These are phyloP conservation scores for Pogonocherus hispidulus DNA, from an alignment of 2,888 invertebrate species.

Conservation along the genomic window DNA sequence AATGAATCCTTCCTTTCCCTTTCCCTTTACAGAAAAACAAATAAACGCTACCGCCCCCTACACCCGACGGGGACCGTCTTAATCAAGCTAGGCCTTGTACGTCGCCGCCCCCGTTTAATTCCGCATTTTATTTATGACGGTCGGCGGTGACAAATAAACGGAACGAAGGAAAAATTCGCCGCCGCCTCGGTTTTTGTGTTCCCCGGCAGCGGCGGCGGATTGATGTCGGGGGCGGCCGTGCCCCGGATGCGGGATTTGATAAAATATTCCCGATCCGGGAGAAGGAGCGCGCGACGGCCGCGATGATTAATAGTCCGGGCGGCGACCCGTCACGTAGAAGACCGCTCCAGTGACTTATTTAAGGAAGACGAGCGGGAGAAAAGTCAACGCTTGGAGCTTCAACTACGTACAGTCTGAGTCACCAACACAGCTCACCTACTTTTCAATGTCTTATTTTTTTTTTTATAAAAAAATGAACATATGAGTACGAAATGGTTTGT, in stretches of 20 bases:
- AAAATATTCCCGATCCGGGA: constrained; percentile 3
- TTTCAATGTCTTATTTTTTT: too few relatives aligned
- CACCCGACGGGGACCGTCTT: not conserved
- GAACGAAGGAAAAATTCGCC: not conserved
- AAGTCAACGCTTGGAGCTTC: not conserved
- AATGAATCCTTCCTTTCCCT: too few relatives aligned
- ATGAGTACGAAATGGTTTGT: too few relatives aligned
- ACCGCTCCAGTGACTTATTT: constrained; percentile 8
- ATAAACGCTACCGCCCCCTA: not conserved
- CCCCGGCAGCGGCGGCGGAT: too few relatives aligned
- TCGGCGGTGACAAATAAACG: constrained; percentile 8
- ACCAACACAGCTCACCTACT: too few relatives aligned
- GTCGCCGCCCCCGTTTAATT: not conserved
- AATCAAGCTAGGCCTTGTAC: not conserved
- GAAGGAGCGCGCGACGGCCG: constrained; percentile 1
- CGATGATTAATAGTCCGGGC: not conserved
- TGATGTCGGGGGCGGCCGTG: not conserved
- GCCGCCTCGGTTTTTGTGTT: not conserved
- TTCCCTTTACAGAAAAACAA: not conserved
- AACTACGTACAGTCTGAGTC: too few relatives aligned
- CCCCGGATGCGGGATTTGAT: not conserved
- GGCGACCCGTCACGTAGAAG: not conserved
- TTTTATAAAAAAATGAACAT: too few relatives aligned
- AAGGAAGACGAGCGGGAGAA: not conserved
- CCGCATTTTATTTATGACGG: constrained; percentile 9